Conservation (phyloP, 2,888 invertebrate species). For the Scaptomyza flava region DNA sequence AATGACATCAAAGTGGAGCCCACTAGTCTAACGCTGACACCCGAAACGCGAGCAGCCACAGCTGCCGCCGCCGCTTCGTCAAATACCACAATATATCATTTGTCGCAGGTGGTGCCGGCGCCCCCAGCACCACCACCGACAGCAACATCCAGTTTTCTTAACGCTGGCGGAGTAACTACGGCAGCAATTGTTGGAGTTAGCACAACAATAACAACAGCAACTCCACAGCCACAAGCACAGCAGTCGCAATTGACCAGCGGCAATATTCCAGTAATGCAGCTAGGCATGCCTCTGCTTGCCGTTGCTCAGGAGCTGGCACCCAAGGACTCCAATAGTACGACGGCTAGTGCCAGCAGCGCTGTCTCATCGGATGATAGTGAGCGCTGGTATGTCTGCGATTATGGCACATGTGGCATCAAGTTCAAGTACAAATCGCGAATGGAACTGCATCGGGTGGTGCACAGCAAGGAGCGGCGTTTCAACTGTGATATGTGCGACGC, state of each 20-base stretch:
- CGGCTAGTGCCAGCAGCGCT: conserved; percentile 81
- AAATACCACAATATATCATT: conserved; percentile 72
- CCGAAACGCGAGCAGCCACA: conserved; percentile 59
- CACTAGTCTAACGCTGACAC: conserved; percentile 42
- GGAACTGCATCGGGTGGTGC: conserved; percentile 81
- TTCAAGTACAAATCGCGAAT: conserved; percentile 82
- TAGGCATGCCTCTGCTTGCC: conserved; percentile 45
- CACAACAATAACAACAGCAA: conserved; percentile 32
- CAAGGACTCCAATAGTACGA: conserved; percentile 81
- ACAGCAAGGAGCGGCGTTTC: conserved; percentile 81
- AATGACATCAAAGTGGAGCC: conserved; percentile 81
- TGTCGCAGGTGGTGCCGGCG: conserved; percentile 74
- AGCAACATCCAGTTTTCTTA: conserved; percentile 51
- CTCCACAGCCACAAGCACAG: conserved; percentile 9
- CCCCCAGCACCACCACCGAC: conserved; percentile 59
- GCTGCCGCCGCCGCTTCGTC: conserved; percentile 42
- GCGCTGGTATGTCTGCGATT: conserved; percentile 81
- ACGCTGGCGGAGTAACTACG: conserved; percentile 28
- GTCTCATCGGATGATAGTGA: conserved; percentile 82
- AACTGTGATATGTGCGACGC: conserved; percentile 80
- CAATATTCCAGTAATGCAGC: conserved; percentile 34
- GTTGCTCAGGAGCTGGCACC: conserved; percentile 59
- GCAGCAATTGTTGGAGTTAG: conserved; percentile 23
- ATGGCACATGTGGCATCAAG: conserved; percentile 77
- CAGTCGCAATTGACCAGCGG: conserved; percentile 15